These are phyloP conservation scores for Brachylomia viminalis DNA, from an alignment of 2,888 invertebrate species.

Conservation along the genomic window DNA sequence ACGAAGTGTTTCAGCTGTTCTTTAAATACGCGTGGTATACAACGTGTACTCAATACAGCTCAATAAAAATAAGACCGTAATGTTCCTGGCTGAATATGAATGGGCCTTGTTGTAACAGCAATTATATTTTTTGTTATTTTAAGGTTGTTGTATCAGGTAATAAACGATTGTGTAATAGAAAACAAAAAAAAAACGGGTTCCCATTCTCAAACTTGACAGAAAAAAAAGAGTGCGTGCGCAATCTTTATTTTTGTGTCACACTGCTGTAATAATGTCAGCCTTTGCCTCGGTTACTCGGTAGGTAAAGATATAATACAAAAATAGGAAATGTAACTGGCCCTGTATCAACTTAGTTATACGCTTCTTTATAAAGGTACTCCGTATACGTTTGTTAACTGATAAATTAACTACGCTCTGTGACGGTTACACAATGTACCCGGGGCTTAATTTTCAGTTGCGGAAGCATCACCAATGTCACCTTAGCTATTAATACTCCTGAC, in stretches of 20 bases:
- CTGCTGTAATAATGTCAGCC: neutral
- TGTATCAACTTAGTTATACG: neutral
- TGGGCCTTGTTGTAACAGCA: slow-evolving; percentile 17
- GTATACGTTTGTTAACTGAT: slow-evolving; percentile 1
- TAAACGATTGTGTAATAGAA: slow-evolving; percentile 36
- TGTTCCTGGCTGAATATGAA: slow-evolving; percentile 35
- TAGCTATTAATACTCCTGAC: slow-evolving; percentile 73
- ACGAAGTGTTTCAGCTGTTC: slow-evolving; percentile 24
- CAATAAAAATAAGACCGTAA: slow-evolving; percentile 30
- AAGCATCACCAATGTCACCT: slow-evolving; percentile 84
- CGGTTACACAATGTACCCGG: slow-evolving; percentile 64
- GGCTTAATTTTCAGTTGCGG: slow-evolving; percentile 79
- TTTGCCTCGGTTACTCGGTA: neutral
- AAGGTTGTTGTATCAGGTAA: slow-evolving; percentile 31
- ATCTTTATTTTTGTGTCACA: too few species aligned
- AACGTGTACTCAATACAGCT: slow-evolving; percentile 26
- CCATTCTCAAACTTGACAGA: slow-evolving; percentile 12
- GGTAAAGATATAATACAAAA: neutral
- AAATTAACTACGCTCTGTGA: slow-evolving; percentile 20
- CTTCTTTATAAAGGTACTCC: too few species aligned
- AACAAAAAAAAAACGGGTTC: neutral
- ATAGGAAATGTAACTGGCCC: neutral
- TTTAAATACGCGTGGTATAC: slow-evolving; percentile 31
- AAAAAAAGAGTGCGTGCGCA: slow-evolving; percentile 23
- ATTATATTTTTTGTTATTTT: neutral